Percentiles rank a stretch among this genome's conserved stretches.
phyloP scores from a whole-genome alignment of 2,113 vertebrate species.

The Desmodus rotundus region DNA sequence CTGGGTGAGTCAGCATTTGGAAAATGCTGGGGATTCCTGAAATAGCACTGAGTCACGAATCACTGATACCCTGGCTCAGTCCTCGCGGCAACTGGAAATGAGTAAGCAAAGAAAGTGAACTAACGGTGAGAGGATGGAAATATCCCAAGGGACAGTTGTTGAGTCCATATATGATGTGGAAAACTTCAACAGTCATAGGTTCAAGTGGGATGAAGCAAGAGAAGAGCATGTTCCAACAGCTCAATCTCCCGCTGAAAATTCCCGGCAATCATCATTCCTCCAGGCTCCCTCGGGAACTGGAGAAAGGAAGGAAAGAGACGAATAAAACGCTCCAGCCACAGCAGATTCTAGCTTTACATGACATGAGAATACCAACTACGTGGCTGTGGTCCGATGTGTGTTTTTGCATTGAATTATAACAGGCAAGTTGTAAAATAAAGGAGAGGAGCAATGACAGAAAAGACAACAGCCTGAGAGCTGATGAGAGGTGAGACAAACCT shows the following conservation, averaged over 20 bases:
- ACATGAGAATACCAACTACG: background rate
- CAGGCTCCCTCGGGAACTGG: background rate
- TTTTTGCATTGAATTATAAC: background rate
- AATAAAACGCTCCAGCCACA: background rate
- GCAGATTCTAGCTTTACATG: background rate
- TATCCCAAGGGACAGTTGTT: conserved; percentile 48
- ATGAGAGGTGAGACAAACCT: background rate
- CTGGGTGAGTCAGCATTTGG: conserved; percentile 59
- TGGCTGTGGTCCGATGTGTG: background rate
- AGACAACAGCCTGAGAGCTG: background rate
- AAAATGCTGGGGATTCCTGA: conserved; percentile 75
- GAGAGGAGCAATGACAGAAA: background rate
- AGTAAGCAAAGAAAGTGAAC: conserved; percentile 46
- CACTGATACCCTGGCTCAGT: conserved; percentile 46
- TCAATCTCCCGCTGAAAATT: background rate
- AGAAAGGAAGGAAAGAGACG: background rate
- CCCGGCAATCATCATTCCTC: background rate
- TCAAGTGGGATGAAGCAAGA: conserved; percentile 61
- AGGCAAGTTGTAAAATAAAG: background rate
- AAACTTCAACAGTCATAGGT: conserved; percentile 22
- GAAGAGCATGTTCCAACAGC: conserved; percentile 14
- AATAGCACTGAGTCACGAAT: conserved; percentile 70
- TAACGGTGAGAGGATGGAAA: conserved; percentile 44
- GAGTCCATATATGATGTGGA: conserved; percentile 63
- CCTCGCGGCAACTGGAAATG: conserved; percentile 53